Evolutionary conservation across 2,888 invertebrate genomes (phyloP), one percentile per base, ranked within the genome.

Genomic region (Euplagia quadripunctaria): DNA sequence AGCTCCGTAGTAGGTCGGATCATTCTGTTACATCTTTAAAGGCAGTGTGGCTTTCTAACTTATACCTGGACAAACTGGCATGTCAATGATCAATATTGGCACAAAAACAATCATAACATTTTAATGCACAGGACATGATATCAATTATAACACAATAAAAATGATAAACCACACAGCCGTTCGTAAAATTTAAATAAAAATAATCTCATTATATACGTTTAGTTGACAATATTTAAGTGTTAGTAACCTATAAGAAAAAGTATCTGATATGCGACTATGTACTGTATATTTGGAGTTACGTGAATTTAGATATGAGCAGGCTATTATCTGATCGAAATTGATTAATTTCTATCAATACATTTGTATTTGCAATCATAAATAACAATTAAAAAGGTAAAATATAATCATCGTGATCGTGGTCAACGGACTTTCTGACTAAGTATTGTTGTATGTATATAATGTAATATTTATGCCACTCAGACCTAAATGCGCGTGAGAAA

Each of bases 1-100:
- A 92, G 92, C 94, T 91, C 92, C 93, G 89, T 88, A 87, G 90
- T 89, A 86, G 88, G 88, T 86, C 89, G 90, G 87, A 89, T 90
- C 89, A 88, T 91, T 91, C 91, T 89, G 89, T 90, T 91, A 92
- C 91, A 84, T 84, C 84, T 87, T 90, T 91, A 90, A 91, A 93
- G 94, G 94, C 94, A 92, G 94, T 95, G 94, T 95, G 95, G 94
- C 92, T 89, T 91, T 92, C 87, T 93, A 92, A 91, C 88, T 90
- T 92, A 89, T 85, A 95, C 95, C 95, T 95, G 95, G 92, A 95
- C 95, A 95, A 88, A 95, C 93, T 92, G 92, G 91, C 93, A 94
- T 91, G 89, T 87, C 88, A 90, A 90, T 90, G 85, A 91, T 92
- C 86, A 92, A 89, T 90, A 93, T 93, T 89, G 91, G 85, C 91